Conservation (phyloP, 30 jellyfish, hydroid and myxozoan genomes). For the Hydractinia symbiolongicarpus region DNA sequence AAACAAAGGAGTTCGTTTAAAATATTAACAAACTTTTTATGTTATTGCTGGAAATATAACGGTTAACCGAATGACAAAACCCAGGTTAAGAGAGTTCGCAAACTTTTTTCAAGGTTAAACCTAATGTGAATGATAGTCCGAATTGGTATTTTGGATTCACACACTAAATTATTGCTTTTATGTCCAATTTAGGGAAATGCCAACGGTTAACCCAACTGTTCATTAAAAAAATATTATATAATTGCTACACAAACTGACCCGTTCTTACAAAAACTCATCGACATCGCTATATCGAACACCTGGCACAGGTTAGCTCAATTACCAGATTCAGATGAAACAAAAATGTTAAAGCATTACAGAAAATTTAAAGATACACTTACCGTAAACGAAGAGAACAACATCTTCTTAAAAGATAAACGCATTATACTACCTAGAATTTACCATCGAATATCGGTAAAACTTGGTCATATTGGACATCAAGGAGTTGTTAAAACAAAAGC, state of each 20-base stretch:
- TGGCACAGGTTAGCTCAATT: background rate
- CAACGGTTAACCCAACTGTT: too few species aligned
- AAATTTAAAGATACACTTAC: slow-evolving; percentile 5
- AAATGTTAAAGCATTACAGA: slow-evolving; percentile 10
- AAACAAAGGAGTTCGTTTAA: too few species aligned
- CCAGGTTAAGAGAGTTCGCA: too few species aligned
- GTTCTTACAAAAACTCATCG: background rate
- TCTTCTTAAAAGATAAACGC: slow-evolving; percentile 38
- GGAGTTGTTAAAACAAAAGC: slow-evolving; percentile 33
- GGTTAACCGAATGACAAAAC: too few species aligned
- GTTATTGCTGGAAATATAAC: too few species aligned
- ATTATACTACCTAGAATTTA: slow-evolving; percentile 29
- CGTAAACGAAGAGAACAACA: slow-evolving; percentile 6
- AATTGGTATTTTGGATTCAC: too few species aligned
- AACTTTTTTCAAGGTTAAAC: too few species aligned
- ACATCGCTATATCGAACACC: background rate
- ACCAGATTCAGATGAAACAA: slow-evolving; percentile 5
- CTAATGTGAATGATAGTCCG: too few species aligned
- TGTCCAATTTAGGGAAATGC: too few species aligned
- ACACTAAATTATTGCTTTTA: too few species aligned
- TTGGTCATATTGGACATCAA: slow-evolving; percentile 54
- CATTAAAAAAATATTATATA: too few species aligned
- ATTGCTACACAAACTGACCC: slow-evolving; percentile 21
- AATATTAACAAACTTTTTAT: too few species aligned
- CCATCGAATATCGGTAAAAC: slow-evolving; percentile 26